Conservation (phyloP, 2,888 invertebrate genomes). For the Nasonovia ribisnigri region DNA sequence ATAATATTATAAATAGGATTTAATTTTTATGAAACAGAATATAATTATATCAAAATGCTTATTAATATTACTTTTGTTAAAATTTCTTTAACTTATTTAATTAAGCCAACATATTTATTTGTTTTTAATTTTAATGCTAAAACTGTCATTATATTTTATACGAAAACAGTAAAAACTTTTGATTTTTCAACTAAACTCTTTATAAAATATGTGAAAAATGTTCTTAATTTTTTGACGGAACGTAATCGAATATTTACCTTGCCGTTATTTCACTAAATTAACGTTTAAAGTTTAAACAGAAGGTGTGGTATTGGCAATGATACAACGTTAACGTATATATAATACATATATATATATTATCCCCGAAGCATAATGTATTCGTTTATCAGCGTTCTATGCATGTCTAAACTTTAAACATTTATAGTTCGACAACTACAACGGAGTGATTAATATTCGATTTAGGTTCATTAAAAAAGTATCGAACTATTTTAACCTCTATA, state of each 20-base stretch:
- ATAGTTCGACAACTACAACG: neutral
- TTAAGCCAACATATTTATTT: constrained; percentile 18
- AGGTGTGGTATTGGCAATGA: neutral
- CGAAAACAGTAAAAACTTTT: neutral
- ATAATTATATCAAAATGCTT: neutral
- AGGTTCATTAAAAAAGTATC: neutral
- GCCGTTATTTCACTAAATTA: constrained; percentile 38
- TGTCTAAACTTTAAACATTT: constrained; percentile 24
- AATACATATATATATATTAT: constrained; percentile 21
- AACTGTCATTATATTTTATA: neutral
- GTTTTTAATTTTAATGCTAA: neutral
- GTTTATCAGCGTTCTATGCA: neutral
- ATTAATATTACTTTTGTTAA: neutral
- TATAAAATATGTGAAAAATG: neutral
- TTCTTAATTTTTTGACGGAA: neutral
- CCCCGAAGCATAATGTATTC: neutral
- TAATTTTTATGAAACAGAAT: neutral
- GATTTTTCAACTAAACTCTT: neutral
- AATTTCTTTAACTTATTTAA: constrained; percentile 5
- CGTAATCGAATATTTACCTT: constrained; percentile 10
- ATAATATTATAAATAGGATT: neutral
- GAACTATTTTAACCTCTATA: neutral
- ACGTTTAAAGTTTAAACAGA: constrained; percentile 28
- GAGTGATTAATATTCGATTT: constrained; percentile 9
- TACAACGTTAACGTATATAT: neutral